Evolutionary conservation across 2,797 vertebrate species (phyloP).

Genomic region (Neostethus bicornis): DNA sequence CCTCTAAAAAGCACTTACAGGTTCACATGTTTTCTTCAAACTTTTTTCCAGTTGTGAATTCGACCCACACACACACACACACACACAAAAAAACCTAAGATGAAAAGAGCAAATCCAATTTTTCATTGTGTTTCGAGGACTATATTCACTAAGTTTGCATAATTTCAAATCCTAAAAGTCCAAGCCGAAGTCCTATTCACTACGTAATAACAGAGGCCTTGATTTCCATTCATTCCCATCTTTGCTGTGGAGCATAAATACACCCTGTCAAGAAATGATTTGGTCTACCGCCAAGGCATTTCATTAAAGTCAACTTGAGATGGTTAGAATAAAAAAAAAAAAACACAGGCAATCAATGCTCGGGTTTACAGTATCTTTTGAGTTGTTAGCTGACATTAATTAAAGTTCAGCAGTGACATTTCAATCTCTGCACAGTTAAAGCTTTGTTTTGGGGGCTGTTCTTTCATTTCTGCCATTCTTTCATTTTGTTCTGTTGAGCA

Average conservation of each 20-base stretch:
- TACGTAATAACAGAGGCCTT: slow-evolving; percentile 18
- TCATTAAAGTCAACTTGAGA: slow-evolving; percentile 36
- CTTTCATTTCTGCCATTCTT: slow-evolving; percentile 42
- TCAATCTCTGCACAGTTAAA: slow-evolving; percentile 55
- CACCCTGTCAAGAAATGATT: slow-evolving; percentile 52
- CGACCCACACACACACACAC: no score
- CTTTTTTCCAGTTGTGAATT: no score
- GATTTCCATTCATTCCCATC: slow-evolving; percentile 22
- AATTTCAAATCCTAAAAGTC: slow-evolving; percentile 28
- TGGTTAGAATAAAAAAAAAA: slow-evolving; percentile 36
- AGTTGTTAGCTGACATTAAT: slow-evolving; percentile 56
- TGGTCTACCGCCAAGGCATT: slow-evolving; percentile 20
- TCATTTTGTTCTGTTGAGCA: slow-evolving; percentile 37
- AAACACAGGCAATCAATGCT: slow-evolving; percentile 39
- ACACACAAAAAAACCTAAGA: no score
- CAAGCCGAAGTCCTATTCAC: slow-evolving; percentile 12
- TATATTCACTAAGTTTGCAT: slow-evolving; percentile 28
- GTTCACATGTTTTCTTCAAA: slow-evolving; percentile 7
- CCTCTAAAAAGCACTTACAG: slow-evolving; percentile 7
- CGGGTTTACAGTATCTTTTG: slow-evolving; percentile 33
- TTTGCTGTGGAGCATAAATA: slow-evolving; percentile 38
- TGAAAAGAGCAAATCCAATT: slow-evolving; percentile 28
- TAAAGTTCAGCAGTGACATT: slow-evolving; percentile 50
- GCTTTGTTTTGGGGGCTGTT: slow-evolving; percentile 53
- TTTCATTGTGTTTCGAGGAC: slow-evolving; percentile 20